Base-by-base conservation (phyloP, 1,140 invertebrate species). In the Drosophila tsacasi region DNA sequence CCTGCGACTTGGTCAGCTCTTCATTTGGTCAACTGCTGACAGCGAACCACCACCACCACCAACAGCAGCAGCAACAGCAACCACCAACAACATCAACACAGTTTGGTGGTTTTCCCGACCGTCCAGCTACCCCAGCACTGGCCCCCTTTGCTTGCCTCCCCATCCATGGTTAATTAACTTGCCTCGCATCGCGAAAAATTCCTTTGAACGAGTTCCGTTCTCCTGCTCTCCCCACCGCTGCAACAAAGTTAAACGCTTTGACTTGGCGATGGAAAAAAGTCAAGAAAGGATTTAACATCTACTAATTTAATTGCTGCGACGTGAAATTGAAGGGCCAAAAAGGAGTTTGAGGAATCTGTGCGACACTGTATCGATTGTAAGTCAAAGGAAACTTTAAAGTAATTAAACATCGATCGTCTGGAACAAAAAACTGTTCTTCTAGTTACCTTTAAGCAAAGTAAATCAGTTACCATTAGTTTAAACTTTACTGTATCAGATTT, bases 301-400 rank as follows among this genome's bases (percentile, higher is more conserved):
- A 84, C 82, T 85, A 84, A 84, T 84, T 84, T 84, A 84, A 84
- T 84, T 84, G 74, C 78, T 76, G 78, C 67, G 71, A 84, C 82
- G 82, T 84, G 82, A 74, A 66, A 76, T 85, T 50, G 71, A 35
- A 66, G 82, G 63, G 9, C n/a, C 25, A 25, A 39, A 44, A 44
- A 55, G 32, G 21, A 35, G 57, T 32, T 69, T 67, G 47, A 40
- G 39, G 15, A 69, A 52, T 37, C 17, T 30, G 30, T 37, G 64
- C 49, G 40, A 46, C 63, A 37, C 32, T 23, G 30, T 68, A 68
- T 55, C 44, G 49, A 71, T 57, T 68, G 19, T 39, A 35, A 46
- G 23, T 71, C 67, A 35, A 68, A 71, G 37, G 32, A 55, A 68
- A 47, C 63, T 68, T 37, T 27, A 0, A 21, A 69, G 23, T 42